Base-by-base conservation (phyloP, 2,888 invertebrate genomes). In the Diarsia mendica region DNA sequence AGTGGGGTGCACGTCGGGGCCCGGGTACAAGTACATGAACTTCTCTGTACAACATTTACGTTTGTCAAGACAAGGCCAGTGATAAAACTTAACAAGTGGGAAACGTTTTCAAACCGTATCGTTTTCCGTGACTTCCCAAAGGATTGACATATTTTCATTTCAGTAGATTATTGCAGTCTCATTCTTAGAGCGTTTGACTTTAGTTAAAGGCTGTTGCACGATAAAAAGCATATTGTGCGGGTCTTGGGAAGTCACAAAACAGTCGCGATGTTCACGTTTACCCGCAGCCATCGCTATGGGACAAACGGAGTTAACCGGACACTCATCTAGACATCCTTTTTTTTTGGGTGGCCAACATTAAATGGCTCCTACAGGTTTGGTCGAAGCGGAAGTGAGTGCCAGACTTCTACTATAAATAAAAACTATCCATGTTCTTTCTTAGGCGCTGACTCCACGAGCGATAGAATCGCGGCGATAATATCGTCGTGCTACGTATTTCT, bases 21-120 rank as follows among this genome's bases (percentile, higher is more conserved):
- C 85, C 0, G 93, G 93, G 82, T 82, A 90, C 88, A 91, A 88
- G 85, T 89, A 90, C 67, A 89, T 71, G 23, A 94, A 90, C 87
- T 93, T 94, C 75, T 93, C 94, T 94, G 84, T 0, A 13, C 0
- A 15, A 39, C 87, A 96, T 97, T 2, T 18, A 33, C n/a, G 20
- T 61, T 63, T 44, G n/a, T 44, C 15, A 44, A n/a, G 8, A 39
- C 15, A 46, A 28, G 23, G 28, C 23, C 8, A 28, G 28, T 28
- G 28, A 28, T 28, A 28, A 58, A 28, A 58, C 28, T 58, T 18
- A 28, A 28, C 58, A 3, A 58, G 18, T 58, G 18, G 9, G 18
- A 18, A 58, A 58, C 15, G 8, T 2, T 58, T 58, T 33, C 33
- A 11, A 18, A 33, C 28, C 18, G 8, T 28, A 15, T 58, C 15